These are phyloP conservation scores for Xiphorhynchus erythropygius DNA, from an alignment of 2,797 vertebrate genomes.

Conservation along the genomic window DNA sequence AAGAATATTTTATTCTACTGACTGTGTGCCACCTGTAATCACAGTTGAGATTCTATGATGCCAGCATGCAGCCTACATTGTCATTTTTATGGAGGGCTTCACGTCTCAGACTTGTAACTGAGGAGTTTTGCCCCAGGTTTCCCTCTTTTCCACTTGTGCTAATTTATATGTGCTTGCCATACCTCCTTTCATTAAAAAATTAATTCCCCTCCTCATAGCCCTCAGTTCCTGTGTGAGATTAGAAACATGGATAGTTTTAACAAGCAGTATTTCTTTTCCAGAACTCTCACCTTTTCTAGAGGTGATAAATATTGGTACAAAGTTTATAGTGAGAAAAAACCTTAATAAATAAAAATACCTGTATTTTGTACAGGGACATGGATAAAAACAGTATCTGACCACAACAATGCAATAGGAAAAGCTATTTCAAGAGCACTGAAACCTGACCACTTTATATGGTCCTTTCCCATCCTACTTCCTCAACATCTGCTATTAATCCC, in stretches of 20 bases:
- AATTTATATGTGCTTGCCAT: background rate
- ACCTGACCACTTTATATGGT: background rate
- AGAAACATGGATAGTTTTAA: background rate
- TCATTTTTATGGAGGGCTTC: fast-evolving
- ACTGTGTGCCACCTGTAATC: background rate
- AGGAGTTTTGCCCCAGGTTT: background rate
- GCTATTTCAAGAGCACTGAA: background rate
- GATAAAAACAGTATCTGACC: background rate
- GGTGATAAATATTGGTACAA: background rate
- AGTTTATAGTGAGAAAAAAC: background rate
- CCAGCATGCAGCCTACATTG: background rate
- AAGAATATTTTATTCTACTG: background rate
- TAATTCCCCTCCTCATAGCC: background rate
- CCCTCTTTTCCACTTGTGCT: background rate
- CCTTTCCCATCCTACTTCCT: background rate
- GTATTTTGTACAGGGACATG: background rate
- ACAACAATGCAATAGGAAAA: background rate
- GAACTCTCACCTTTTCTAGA: background rate
- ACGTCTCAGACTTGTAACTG: background rate
- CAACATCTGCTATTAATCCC: background rate
- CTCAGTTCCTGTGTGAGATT: background rate
- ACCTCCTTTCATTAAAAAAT: background rate
- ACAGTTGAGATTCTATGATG: background rate
- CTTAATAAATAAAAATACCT: background rate
- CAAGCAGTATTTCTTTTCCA: background rate